Percentiles rank a stretch among this genome's conserved stretches.
phyloP scores from a whole-genome alignment of 2,113 vertebrate genomes.

The Muntiacus reevesi region DNA sequence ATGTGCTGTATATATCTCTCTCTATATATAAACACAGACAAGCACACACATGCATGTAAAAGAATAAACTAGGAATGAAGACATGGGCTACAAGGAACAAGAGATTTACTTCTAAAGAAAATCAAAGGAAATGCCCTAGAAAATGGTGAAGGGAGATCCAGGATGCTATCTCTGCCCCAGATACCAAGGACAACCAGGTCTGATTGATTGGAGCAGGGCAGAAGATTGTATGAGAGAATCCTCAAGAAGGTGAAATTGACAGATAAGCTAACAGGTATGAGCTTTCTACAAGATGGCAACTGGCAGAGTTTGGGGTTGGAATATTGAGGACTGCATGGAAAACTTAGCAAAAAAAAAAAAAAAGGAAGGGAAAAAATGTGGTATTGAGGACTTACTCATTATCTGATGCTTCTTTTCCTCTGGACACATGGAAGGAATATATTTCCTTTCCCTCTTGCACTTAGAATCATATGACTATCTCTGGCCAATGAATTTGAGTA shows the following conservation, averaged over 20 bases:
- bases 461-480: neutral
- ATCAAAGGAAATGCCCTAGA: neutral
- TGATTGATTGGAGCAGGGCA: neutral
- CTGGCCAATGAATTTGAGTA: neutral
- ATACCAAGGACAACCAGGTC: neutral
- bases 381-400: neutral
- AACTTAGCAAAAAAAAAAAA: neutral
- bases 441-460: neutral
- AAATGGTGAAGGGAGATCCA: neutral
- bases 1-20: neutral
- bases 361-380: neutral
- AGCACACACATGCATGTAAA: neutral
- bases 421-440: neutral
- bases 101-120: neutral
- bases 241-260: neutral
- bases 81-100: neutral
- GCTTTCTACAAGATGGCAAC: neutral
- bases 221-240: neutral
- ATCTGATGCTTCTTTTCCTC: neutral
- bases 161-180: neutral
- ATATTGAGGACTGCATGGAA: neutral
- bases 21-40: neutral
- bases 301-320: neutral
- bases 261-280: neutral
- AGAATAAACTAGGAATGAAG: neutral